Conservation (phyloP, 1,140 invertebrate genomes). For the Rhyacophila brunnea region DNA sequence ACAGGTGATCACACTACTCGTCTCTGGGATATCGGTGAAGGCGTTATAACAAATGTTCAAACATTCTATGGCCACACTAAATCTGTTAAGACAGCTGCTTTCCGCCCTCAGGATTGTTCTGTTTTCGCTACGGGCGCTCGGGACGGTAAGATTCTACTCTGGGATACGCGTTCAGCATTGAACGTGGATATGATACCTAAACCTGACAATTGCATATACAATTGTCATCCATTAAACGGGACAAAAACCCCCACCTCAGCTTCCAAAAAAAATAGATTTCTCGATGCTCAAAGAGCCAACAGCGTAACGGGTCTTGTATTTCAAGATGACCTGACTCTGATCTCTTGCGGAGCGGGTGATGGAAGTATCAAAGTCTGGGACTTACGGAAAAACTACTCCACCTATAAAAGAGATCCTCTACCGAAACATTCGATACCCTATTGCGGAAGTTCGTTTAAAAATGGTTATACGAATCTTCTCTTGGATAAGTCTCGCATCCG, state of each 20-base stretch:
- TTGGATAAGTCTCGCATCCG: constrained; percentile 66
- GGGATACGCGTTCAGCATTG: constrained; percentile 69
- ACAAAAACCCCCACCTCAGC: constrained; percentile 52
- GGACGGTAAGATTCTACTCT: constrained; percentile 80
- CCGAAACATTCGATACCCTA: constrained; percentile 72
- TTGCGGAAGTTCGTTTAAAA: constrained; percentile 63
- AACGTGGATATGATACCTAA: constrained; percentile 48
- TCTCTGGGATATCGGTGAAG: constrained; percentile 66
- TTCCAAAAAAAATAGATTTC: constrained; percentile 40
- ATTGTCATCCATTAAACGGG: constrained; percentile 56
- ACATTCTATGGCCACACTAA: constrained; percentile 72
- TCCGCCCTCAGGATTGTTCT: constrained; percentile 63
- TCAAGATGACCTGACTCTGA: constrained; percentile 71
- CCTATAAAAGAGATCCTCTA: constrained; percentile 66
- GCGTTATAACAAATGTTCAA: constrained; percentile 47
- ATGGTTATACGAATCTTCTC: constrained; percentile 77
- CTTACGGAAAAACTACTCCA: constrained; percentile 74
- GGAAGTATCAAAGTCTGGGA: constrained; percentile 88
- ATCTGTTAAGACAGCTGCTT: constrained; percentile 77
- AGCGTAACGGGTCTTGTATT: constrained; percentile 80
- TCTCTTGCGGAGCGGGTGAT: constrained; percentile 81
- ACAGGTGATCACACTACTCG: constrained; percentile 75
- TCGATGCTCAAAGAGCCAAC: constrained; percentile 45
- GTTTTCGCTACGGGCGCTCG: constrained; percentile 83
- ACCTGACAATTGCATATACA: constrained; percentile 63